These are phyloP conservation scores for Theristicus caerulescens DNA, from an alignment of 2,113 vertebrate species.

Conservation along the genomic window DNA sequence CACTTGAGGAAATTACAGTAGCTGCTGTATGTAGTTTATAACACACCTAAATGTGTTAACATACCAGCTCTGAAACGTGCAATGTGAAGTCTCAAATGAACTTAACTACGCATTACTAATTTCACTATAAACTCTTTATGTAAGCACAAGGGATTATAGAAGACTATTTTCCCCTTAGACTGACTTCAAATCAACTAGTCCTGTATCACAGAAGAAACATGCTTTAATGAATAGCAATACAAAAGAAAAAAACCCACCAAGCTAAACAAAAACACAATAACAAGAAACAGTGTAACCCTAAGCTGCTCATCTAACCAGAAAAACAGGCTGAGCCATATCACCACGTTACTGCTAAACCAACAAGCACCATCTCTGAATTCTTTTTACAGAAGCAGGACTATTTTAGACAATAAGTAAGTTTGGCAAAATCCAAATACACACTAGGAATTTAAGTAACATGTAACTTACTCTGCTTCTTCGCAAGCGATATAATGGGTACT, in stretches of 20 bases:
- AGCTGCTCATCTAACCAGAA: not conserved
- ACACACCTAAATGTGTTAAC: not conserved
- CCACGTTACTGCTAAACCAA: not conserved
- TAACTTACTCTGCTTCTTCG: not conserved
- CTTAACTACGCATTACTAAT: not conserved
- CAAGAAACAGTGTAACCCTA: not conserved
- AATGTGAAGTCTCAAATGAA: not conserved
- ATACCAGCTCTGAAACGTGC: not conserved
- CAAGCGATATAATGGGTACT: not conserved
- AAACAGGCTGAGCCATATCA: not conserved
- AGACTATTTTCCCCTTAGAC: not conserved
- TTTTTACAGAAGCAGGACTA: not conserved
- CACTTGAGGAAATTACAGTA: not conserved
- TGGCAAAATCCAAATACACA: not conserved
- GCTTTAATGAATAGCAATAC: not conserved
- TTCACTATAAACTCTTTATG: not conserved
- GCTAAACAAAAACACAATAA: not conserved
- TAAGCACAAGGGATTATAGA: not conserved
- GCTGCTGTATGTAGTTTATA: not conserved
- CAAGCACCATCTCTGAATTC: not conserved
- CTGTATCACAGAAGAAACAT: not conserved
- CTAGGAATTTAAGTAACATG: not conserved
- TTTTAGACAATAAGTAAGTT: not conserved
- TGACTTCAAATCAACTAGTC: not conserved
- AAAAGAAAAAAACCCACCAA: not conserved